phyloP scores from a whole-genome alignment of 2,797 vertebrate genomes.

The Diplodus puntazzo region DNA sequence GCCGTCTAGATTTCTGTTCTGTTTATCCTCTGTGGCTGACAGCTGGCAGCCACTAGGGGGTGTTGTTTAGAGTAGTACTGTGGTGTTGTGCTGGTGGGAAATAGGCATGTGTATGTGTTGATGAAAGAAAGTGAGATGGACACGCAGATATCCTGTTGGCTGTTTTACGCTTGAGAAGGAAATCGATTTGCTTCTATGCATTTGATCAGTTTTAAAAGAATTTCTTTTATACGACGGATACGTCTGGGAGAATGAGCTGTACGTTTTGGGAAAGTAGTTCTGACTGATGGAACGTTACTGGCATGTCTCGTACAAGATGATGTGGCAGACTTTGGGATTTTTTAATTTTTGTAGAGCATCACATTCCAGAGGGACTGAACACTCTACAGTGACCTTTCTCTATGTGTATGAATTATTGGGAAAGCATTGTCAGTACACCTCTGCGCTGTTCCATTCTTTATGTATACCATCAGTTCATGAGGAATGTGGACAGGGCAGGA shows the following conservation, averaged over 20 bases:
- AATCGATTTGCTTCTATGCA: slow-evolving; percentile 56
- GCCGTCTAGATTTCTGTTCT: not conserved
- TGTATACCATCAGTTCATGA: not conserved
- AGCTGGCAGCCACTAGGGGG: slow-evolving; percentile 34
- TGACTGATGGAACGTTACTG: slow-evolving; percentile 23
- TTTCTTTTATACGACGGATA: slow-evolving; percentile 24
- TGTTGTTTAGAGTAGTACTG: not conserved
- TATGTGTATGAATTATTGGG: not conserved
- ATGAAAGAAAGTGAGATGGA: slow-evolving; percentile 45
- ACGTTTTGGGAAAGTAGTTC: slow-evolving; percentile 25
- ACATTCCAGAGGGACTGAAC: slow-evolving; percentile 49
- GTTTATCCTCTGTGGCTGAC: not conserved
- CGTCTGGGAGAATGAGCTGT: slow-evolving; percentile 27
- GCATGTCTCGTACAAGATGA: not conserved
- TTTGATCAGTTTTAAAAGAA: slow-evolving; percentile 39
- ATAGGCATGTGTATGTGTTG: slow-evolving; percentile 33
- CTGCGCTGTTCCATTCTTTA: not conserved
- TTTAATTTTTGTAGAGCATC: slow-evolving; percentile 25
- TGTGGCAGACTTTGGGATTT: slow-evolving; percentile 9
- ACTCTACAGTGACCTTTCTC: slow-evolving; percentile 31
- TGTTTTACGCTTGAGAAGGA: slow-evolving; percentile 26
- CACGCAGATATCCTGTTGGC: slow-evolving; percentile 9
- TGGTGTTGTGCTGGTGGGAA: slow-evolving; percentile 12
- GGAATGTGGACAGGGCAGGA: not conserved
- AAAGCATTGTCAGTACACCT: not conserved